Evolutionary conservation across 2,797 vertebrate genomes (phyloP).

Genomic region (Leuciscus waleckii): DNA sequence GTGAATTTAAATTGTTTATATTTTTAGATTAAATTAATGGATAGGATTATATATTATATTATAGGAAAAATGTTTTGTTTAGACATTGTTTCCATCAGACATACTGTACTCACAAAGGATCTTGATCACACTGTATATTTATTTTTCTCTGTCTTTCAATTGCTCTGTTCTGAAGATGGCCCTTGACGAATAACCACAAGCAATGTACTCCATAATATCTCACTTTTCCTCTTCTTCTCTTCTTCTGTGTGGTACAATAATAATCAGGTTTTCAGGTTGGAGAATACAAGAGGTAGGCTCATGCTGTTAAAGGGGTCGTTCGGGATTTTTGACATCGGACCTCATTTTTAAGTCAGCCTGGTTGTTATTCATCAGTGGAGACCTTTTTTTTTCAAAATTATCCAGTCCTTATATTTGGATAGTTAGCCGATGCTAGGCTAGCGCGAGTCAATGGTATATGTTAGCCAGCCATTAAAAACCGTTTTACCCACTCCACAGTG

Average conservation of each 20-base stretch:
- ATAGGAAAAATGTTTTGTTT: not conserved
- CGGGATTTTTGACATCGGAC: too few relatives aligned
- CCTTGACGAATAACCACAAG: not conserved
- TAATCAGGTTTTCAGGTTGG: slow-evolving; percentile 29
- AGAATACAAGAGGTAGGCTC: too few relatives aligned
- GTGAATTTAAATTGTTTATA: not conserved
- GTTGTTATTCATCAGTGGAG: too few relatives aligned
- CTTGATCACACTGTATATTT: not conserved
- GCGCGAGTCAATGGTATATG: too few relatives aligned
- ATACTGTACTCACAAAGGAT: not conserved
- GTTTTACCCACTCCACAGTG: too few relatives aligned
- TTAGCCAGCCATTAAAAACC: too few relatives aligned
- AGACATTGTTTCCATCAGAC: not conserved
- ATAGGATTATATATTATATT: too few relatives aligned
- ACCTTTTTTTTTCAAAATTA: too few relatives aligned
- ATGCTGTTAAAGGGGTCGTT: too few relatives aligned
- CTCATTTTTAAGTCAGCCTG: too few relatives aligned
- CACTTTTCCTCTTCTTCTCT: not conserved
- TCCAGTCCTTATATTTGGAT: too few relatives aligned
- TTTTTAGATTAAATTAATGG: not conserved
- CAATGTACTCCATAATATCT: not conserved
- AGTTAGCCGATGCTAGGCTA: too few relatives aligned
- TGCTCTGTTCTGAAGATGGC: not conserved
- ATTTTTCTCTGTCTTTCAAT: not conserved
- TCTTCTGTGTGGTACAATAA: slow-evolving; percentile 51